Percentiles rank a stretch among this genome's conserved stretches.
Conservation (phyloP, 2,888 invertebrate species). For the Endomychus coccineus region DNA sequence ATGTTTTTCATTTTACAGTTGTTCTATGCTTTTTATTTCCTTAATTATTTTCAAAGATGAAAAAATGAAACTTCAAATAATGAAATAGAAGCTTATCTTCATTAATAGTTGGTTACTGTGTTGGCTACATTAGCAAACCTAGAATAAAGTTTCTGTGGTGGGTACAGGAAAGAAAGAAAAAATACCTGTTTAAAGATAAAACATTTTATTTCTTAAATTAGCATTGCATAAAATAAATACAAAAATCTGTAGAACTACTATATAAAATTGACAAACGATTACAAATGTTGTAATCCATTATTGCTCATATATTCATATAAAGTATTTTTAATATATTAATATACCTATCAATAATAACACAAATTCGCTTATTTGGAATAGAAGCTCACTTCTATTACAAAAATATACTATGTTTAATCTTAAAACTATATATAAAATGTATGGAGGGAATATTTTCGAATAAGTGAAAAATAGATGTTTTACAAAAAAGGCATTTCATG, state of each 20-base stretch:
- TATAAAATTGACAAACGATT: slow-evolving; percentile 41
- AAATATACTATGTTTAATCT: slow-evolving; percentile 34
- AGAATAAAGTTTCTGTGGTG: too few species aligned
- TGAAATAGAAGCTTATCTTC: too few species aligned
- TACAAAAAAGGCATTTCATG: slow-evolving; percentile 38
- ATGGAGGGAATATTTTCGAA: slow-evolving; percentile 41
- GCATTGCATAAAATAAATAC: slow-evolving; percentile 44
- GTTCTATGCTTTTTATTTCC: too few species aligned
- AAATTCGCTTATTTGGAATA: slow-evolving; percentile 42
- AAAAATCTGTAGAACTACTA: slow-evolving; percentile 41
- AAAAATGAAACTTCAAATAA: too few species aligned
- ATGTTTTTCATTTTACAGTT: too few species aligned
- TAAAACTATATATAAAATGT: slow-evolving; percentile 35
- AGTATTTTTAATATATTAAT: slow-evolving; percentile 36
- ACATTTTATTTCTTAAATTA: slow-evolving; percentile 34
- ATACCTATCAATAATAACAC: slow-evolving; percentile 44
- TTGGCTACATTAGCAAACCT: too few species aligned
- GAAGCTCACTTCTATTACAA: slow-evolving; percentile 36
- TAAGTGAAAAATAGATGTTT: slow-evolving; percentile 28
- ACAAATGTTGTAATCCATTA: slow-evolving; percentile 42
- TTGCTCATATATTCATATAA: slow-evolving; percentile 32
- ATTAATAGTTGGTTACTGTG: too few species aligned
- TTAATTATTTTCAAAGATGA: too few species aligned
- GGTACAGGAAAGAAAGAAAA: neutral
- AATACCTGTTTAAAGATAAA: slow-evolving; percentile 20